Conservation (phyloP, 2,113 vertebrate species). For the Daboia siamensis region DNA sequence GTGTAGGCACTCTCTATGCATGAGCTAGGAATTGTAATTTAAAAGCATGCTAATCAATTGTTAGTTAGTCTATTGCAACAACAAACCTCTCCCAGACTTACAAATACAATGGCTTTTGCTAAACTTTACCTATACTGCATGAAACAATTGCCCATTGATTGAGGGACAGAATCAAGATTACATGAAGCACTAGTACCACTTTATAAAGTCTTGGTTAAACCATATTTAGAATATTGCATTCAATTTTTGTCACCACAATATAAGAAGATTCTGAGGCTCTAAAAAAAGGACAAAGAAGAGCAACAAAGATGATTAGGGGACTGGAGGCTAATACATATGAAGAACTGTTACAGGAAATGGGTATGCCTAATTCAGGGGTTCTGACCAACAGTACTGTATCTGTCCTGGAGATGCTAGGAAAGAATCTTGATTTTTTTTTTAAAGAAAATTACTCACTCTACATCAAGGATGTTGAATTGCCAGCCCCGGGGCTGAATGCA, state of each 20-base stretch:
- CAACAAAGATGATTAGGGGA: too few relatives aligned
- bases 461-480: neutral
- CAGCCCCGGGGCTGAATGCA: too few relatives aligned
- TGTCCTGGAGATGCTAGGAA: neutral
- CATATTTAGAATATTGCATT: too few relatives aligned
- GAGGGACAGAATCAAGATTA: neutral
- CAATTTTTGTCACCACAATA: too few relatives aligned
- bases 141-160: neutral
- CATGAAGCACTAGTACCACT: too few relatives aligned
- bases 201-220: too few relatives aligned
- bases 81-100: neutral
- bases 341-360: too few relatives aligned
- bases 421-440: neutral
- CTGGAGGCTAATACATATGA: too few relatives aligned
- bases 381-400: neutral
- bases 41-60: neutral
- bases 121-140: neutral
- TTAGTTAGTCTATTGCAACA: neutral
- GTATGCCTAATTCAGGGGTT: too few relatives aligned
- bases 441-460: neutral
- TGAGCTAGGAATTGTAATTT: neutral
- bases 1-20: neutral
- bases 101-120: neutral
- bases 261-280: too few relatives aligned
- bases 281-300: too few relatives aligned